Percentiles rank a stretch among this genome's conserved stretches.
Conservation (phyloP, 1,140 invertebrate genomes). For the Pentalonia nigronervosa region DNA sequence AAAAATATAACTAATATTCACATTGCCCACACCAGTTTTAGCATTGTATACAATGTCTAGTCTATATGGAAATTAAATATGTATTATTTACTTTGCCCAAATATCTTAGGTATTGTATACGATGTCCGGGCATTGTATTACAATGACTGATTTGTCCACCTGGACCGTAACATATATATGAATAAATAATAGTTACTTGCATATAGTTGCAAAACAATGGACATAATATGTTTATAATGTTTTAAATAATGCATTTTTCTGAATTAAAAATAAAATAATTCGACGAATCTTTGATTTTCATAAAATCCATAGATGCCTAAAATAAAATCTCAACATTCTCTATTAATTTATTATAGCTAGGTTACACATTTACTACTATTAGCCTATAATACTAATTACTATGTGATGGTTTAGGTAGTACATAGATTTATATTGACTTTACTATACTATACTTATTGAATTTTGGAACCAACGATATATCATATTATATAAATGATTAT, state of each 20-base stretch:
- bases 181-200: too few relatives aligned
- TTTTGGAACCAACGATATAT: neutral
- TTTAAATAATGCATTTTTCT: too few relatives aligned
- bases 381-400: neutral
- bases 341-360: neutral
- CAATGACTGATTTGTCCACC: too few relatives aligned
- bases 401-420: neutral
- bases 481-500: neutral
- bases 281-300: too few relatives aligned
- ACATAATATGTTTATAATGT: too few relatives aligned
- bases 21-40: neutral
- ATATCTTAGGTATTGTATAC: too few relatives aligned
- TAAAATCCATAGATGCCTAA: neutral
- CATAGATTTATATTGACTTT: neutral
- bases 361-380: neutral
- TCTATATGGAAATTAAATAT: too few relatives aligned
- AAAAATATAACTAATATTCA: neutral
- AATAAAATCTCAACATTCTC: neutral
- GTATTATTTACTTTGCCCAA: too few relatives aligned
- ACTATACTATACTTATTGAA: neutral
- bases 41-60: neutral
- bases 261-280: too few relatives aligned
- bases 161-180: too few relatives aligned
- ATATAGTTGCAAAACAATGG: too few relatives aligned
- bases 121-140: too few relatives aligned